Conservation (phyloP, 2,888 invertebrate genomes). For the Frankliniella fusca region DNA sequence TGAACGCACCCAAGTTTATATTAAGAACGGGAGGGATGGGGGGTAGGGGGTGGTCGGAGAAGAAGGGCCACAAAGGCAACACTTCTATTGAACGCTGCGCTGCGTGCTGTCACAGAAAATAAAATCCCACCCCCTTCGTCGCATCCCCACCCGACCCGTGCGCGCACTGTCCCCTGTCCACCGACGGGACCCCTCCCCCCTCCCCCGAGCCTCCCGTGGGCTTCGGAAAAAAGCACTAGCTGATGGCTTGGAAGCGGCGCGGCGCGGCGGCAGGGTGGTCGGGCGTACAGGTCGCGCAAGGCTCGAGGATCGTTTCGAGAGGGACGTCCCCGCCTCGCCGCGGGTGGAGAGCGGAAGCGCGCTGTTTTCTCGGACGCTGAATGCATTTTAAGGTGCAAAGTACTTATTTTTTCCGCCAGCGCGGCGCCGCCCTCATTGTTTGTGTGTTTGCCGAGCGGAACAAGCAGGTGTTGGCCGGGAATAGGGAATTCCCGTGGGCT, state of each 20-base stretch:
- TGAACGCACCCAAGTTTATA: constrained; percentile 26
- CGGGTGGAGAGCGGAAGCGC: too few relatives aligned
- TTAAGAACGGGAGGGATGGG: neutral
- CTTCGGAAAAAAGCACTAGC: too few relatives aligned
- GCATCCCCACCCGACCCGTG: too few relatives aligned
- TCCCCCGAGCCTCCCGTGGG: too few relatives aligned
- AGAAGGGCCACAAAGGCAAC: neutral
- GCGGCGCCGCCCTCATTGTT: neutral
- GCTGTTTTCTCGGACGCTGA: too few relatives aligned
- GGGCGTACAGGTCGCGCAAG: too few relatives aligned
- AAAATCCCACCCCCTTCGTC: neutral
- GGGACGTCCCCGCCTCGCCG: too few relatives aligned
- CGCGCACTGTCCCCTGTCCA: too few relatives aligned
- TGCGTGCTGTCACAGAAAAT: constrained; percentile 1
- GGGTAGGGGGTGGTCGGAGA: neutral
- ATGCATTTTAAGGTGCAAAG: constrained; percentile 15
- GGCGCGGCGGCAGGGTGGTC: too few relatives aligned
- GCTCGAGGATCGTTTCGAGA: too few relatives aligned
- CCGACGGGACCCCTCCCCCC: too few relatives aligned
- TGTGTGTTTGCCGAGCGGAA: constrained; percentile 16
- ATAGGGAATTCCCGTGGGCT: neutral
- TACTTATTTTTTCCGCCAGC: neutral
- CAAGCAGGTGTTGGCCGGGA: neutral
- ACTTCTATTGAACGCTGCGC: neutral
- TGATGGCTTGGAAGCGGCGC: too few relatives aligned